Evolutionary conservation across 2,888 invertebrate species (phyloP), one percentile per base, ranked within the genome.

Genomic region (Agrochola circellaris): DNA sequence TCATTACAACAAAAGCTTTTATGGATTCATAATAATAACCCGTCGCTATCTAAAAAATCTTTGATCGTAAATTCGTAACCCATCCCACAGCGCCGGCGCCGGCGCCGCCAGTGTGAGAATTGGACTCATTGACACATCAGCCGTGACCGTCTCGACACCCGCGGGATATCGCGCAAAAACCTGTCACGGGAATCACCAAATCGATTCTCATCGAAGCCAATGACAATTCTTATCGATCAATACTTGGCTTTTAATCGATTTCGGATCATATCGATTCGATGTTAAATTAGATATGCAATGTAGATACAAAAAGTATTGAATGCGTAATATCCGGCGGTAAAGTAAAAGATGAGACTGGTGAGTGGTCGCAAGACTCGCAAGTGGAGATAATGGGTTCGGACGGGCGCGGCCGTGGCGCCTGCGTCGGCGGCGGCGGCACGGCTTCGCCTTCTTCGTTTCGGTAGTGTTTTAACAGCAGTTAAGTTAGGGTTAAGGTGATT

Each of bases 401-500:
- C 77, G 78, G 65, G 45, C 78, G 72, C 71, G 73, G 78, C 71
- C 69, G 77, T 93, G 95, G 95, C 95, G 94, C 94, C 94, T 90
- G 89, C 84, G 85, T 79, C 83, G 79, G 83, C 86, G 51, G 51
- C 51, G 85, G 51, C 51, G 85, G 85, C 90, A 83, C 91, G 90
- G 91, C 88, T 73, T 77, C 82, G 79, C 82, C 88, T 87, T 86
- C 86, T 89, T 85, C 88, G 89, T 91, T 90, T 91, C 93, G 90
- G 94, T 94, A 93, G 93, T 93, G 93, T 93, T 93, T 93, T 91
- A 92, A 92, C 93, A 93, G 92, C 95, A 93, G 94, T 89, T 93
- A 93, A 91, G 88, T 89, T 89, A 90, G 92, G 93, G 91, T 92
- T 91, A 92, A 95, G 94, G 93, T 95, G 95, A 96, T 96, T 96